Evolutionary conservation across 2,113 vertebrate species (phyloP).

Genomic region (Anser cygnoides): DNA sequence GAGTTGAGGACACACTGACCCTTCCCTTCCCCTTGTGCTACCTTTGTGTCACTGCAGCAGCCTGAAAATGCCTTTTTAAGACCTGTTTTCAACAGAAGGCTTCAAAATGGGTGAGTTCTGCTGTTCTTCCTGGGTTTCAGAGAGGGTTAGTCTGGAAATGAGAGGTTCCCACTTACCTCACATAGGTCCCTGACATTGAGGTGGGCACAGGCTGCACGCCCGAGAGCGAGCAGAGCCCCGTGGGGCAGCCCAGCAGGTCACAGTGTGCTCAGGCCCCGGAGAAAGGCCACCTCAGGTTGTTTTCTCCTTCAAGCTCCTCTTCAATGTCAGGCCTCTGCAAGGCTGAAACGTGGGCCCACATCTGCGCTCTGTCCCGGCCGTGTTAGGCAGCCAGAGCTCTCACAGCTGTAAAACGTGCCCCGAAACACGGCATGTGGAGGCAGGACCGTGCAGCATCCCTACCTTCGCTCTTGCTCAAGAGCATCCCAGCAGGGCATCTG

Average conservation of each 20-base stretch:
- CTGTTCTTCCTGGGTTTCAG: background rate
- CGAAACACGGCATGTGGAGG: background rate
- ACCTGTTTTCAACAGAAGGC: background rate
- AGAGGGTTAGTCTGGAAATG: background rate
- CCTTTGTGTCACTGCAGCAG: background rate
- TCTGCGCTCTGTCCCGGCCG: background rate
- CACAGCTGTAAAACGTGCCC: background rate
- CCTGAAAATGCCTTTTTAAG: background rate
- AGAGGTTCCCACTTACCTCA: background rate
- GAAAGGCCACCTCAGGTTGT: background rate
- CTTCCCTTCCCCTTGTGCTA: background rate
- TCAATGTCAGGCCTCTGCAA: background rate
- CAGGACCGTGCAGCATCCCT: background rate
- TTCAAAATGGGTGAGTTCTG: background rate
- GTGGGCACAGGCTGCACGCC: background rate
- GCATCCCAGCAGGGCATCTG: background rate
- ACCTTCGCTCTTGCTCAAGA: slow-evolving; percentile 13
- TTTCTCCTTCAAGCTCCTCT: background rate
- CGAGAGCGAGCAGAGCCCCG: background rate
- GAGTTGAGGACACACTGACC: background rate
- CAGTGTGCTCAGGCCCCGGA: background rate
- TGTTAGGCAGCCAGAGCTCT: background rate
- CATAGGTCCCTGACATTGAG: background rate
- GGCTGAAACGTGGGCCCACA: background rate
- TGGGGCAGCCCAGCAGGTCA: background rate